Conservation (phyloP, 1,140 invertebrate species). For the Frieseomelitta varia region DNA sequence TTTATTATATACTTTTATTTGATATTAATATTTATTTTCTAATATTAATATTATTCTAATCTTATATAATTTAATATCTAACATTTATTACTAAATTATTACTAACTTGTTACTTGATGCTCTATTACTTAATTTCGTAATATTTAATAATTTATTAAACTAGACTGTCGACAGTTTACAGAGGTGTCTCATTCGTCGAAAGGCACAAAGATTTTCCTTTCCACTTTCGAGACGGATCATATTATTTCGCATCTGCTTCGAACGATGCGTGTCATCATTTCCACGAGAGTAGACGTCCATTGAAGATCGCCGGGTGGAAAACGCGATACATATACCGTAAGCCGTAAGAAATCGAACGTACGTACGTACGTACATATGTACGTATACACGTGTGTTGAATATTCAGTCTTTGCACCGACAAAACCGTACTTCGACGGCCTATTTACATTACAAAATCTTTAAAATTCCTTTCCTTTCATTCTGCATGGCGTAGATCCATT, state of each 20-base stretch:
- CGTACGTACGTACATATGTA: not conserved
- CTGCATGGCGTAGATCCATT: not conserved
- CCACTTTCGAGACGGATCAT: not conserved
- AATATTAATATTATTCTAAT: no score
- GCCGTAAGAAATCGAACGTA: conserved; percentile 7
- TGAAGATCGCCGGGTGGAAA: conserved; percentile 20
- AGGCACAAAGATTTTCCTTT: conserved; percentile 26
- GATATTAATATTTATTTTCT: no score
- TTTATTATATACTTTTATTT: no score
- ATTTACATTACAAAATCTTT: not conserved
- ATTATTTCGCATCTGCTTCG: not conserved
- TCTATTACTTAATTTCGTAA: no score
- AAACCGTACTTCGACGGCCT: not conserved
- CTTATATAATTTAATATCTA: no score
- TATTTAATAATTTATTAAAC: no score
- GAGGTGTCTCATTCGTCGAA: not conserved
- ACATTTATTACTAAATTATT: no score
- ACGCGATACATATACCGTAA: not conserved
- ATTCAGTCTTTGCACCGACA: not conserved
- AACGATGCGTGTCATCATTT: conserved; percentile 26
- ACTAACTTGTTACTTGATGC: no score
- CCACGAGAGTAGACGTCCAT: conserved; percentile 37
- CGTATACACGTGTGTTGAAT: not conserved
- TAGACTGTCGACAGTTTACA: no score
- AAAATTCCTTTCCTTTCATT: not conserved